A percentile compares a stretch with the other conserved stretches of the same genome.
Conservation (phyloP, 2,113 vertebrate genomes). For the Ameiurus melas region DNA sequence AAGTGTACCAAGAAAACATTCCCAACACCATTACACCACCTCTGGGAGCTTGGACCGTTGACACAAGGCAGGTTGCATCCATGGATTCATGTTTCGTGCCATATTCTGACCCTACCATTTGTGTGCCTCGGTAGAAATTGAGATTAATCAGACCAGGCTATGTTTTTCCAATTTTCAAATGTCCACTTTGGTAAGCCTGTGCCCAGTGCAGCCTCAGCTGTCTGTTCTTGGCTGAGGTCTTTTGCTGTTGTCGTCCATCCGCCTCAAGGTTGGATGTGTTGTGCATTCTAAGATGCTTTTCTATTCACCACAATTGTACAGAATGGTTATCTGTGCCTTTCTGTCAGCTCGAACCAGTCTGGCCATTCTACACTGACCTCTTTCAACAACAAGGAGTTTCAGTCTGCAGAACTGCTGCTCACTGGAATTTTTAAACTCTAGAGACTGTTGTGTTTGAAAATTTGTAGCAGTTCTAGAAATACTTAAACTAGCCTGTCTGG, state of each 20-base stretch:
- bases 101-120: neutral
- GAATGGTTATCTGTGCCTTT: neutral
- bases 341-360: neutral
- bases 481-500: too few species aligned
- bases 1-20: neutral
- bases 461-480: too few species aligned
- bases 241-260: neutral
- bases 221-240: neutral
- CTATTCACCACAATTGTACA: neutral
- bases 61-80: neutral
- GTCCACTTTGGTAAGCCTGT: neutral
- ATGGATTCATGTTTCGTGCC: neutral
- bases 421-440: too few species aligned
- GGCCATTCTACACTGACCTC: neutral
- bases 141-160: neutral
- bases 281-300: neutral
- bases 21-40: neutral
- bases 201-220: neutral
- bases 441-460: too few species aligned
- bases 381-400: neutral
- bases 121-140: neutral
- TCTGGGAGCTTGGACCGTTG: neutral
- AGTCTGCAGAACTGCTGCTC: neutral
- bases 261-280: neutral
- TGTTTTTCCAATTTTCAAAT: neutral